A percentile compares a stretch with the other conserved stretches of the same genome.
Evolutionary conservation across 1,140 invertebrate genomes (phyloP).

Genomic region (Pseudachorutes palmiensis): DNA sequence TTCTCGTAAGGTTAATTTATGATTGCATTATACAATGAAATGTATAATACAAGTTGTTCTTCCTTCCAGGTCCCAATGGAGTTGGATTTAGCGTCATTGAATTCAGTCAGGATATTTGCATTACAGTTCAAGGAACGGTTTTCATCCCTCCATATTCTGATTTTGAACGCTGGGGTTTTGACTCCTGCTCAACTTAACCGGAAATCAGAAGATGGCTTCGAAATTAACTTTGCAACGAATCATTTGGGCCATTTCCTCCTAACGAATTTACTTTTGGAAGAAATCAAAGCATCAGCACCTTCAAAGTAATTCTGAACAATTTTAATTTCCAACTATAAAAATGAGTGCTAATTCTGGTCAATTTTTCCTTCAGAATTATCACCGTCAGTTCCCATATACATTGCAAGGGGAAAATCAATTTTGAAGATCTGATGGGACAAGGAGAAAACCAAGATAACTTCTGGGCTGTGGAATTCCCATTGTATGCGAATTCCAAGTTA

Average conservation of each 20-base stretch:
- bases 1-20: not conserved
- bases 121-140: constrained; percentile 53
- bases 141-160: constrained; percentile 57
- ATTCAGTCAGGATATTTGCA: constrained; percentile 50
- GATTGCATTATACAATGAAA: too few species aligned
- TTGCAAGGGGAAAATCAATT: constrained; percentile 59
- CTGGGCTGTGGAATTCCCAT: constrained; percentile 42
- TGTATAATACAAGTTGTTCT: too few species aligned
- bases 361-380: constrained; percentile 46
- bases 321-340: not conserved
- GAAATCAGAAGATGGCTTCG: constrained; percentile 68
- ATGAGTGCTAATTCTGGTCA: not conserved
- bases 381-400: constrained; percentile 51
- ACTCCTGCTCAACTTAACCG: constrained; percentile 47
- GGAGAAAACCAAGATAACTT: constrained; percentile 39
- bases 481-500: constrained; percentile 51
- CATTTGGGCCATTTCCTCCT: constrained; percentile 47
- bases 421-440: constrained; percentile 60
- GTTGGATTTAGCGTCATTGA: constrained; percentile 40
- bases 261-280: constrained; percentile 53
- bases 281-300: constrained; percentile 21
- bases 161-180: constrained; percentile 67
- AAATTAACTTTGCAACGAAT: constrained; percentile 46
- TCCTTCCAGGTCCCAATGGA: constrained; percentile 44
- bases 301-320: constrained; percentile 15